These are phyloP conservation scores for Athetis lepigone DNA, from an alignment of 2,888 invertebrate genomes.

Conservation along the genomic window DNA sequence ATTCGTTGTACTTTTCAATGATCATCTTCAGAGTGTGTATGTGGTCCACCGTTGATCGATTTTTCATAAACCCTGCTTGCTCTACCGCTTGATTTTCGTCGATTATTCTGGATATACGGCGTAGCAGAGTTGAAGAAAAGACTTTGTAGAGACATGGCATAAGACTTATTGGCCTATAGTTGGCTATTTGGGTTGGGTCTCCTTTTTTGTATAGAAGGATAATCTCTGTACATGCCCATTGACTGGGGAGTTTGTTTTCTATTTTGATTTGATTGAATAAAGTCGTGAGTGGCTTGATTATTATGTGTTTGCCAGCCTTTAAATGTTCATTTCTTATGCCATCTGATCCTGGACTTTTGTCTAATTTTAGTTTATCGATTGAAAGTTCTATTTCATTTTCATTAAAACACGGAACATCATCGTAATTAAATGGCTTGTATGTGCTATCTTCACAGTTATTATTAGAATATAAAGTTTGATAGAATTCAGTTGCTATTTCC, in stretches of 20 bases:
- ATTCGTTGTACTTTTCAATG: neutral
- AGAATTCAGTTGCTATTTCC: no score
- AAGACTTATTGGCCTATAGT: conserved; percentile 19
- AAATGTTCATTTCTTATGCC: conserved; percentile 3
- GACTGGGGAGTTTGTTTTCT: no score
- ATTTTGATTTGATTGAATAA: no score
- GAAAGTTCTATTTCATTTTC: neutral
- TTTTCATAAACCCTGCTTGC: conserved; percentile 2
- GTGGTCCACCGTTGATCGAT: neutral
- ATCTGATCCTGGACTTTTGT: no score
- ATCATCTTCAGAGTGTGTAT: conserved; percentile 2
- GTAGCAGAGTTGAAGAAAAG: neutral
- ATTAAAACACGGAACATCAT: no score
- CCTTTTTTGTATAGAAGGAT: no score
- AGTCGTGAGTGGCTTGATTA: conserved; percentile 1
- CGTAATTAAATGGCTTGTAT: no score
- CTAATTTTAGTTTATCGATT: conserved; percentile 1
- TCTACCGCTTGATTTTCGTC: conserved; percentile 2
- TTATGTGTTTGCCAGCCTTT: neutral
- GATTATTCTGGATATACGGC: neutral
- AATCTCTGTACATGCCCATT: no score
- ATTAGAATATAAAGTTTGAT: neutral
- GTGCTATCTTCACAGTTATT: no score
- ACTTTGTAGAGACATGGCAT: conserved; percentile 5
- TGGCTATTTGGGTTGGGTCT: conserved; percentile 8